Evolutionary conservation across 2,113 vertebrate species (phyloP).

Genomic region (Burhinus oedicnemus): DNA sequence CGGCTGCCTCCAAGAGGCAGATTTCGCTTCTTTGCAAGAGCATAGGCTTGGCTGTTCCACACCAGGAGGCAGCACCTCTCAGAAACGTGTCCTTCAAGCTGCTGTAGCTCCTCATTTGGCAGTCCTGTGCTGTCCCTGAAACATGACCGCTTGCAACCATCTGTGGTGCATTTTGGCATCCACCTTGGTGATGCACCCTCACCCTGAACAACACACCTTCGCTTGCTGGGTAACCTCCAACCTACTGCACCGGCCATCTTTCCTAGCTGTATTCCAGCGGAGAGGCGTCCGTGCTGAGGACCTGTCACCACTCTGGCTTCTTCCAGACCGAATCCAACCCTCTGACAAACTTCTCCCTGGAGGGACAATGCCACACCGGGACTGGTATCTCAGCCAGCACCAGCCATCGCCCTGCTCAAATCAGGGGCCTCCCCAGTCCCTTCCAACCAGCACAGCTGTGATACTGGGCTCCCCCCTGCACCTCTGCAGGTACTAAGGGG

Average conservation of each 20-base stretch:
- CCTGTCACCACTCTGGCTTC: not conserved
- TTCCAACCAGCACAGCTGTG: fast-evolving
- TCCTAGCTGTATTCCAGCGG: not conserved
- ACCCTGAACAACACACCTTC: not conserved
- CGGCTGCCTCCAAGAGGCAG: not conserved
- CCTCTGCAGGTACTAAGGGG: not conserved
- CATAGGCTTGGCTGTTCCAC: not conserved
- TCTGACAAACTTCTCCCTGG: not conserved
- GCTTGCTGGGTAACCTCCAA: not conserved
- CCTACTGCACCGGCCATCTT: not conserved
- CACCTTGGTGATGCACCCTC: not conserved
- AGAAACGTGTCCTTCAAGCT: not conserved
- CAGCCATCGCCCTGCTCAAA: not conserved
- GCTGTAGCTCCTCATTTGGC: not conserved
- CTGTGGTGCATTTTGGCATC: not conserved
- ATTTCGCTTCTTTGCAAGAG: not conserved
- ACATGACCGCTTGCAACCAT: not conserved
- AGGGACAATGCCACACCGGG: not conserved
- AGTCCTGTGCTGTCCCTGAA: not conserved
- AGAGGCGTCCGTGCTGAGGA: not conserved
- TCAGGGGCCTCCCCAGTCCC: not conserved
- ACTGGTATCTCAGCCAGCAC: not conserved
- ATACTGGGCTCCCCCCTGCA: not conserved
- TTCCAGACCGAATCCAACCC: not conserved
- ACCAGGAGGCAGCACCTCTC: not conserved